Percentiles rank a stretch among this genome's conserved stretches.
These are phyloP conservation scores for Drosophila multiciliata DNA, from an alignment of 2,888 invertebrate species.

Conservation along the genomic window DNA sequence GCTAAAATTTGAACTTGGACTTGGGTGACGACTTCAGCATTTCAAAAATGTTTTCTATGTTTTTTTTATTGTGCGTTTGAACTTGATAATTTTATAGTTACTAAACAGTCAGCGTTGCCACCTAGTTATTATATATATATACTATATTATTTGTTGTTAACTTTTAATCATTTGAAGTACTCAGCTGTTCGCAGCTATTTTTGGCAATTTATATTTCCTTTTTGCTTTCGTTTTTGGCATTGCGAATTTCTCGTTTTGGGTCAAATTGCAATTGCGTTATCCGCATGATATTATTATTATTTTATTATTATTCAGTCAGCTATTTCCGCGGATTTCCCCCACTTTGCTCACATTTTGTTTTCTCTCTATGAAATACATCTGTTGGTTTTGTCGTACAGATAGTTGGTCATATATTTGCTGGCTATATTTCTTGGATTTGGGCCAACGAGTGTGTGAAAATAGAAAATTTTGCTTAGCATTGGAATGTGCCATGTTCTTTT, in stretches of 20 bases:
- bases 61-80: conserved; percentile 23
- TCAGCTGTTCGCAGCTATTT: conserved; percentile 4
- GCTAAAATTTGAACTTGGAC: conserved; percentile 50
- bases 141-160: too few species aligned
- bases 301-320: conserved; percentile 40
- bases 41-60: conserved; percentile 9
- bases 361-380: conserved; percentile 7
- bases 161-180: not conserved
- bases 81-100: conserved; percentile 37
- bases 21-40: conserved; percentile 31
- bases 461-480: conserved; percentile 76
- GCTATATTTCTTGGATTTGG: conserved; percentile 79
- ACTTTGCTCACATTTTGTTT: conserved; percentile 31
- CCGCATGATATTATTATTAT: conserved; percentile 45
- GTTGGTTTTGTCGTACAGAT: conserved; percentile 50
- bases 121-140: not conserved
- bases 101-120: not conserved
- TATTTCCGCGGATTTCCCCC: conserved; percentile 66
- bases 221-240: conserved; percentile 23
- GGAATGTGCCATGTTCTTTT: conserved; percentile 74
- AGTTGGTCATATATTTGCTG: conserved; percentile 46
- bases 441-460: conserved; percentile 80
- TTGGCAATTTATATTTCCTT: conserved; percentile 9
- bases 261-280: conserved; percentile 43
- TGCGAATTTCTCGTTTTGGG: conserved; percentile 8